Evolutionary conservation across 1,140 invertebrate species (phyloP).

Genomic region (Bombus impatiens): DNA sequence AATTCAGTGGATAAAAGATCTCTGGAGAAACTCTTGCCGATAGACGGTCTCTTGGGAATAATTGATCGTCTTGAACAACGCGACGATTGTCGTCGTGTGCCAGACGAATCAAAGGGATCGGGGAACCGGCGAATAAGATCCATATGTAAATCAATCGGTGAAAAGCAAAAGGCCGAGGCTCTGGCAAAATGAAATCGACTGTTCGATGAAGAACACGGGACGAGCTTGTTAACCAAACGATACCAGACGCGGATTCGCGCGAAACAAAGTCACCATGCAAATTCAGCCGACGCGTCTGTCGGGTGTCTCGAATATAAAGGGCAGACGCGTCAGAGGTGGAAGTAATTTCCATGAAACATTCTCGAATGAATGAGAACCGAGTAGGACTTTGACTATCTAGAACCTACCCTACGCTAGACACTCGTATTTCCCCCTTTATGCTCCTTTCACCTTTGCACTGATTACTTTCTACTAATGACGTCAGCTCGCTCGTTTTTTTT

Average conservation of each 20-base stretch:
- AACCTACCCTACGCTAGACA: slow-evolving; percentile 40
- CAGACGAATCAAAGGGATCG: background rate
- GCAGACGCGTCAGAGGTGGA: slow-evolving; percentile 59
- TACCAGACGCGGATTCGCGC: slow-evolving; percentile 45
- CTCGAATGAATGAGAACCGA: slow-evolving; percentile 62
- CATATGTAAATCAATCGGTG: slow-evolving; percentile 9
- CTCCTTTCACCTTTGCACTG: slow-evolving; percentile 37
- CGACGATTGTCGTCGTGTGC: background rate
- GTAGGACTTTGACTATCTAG: slow-evolving; percentile 52
- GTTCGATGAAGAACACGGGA: slow-evolving; percentile 23
- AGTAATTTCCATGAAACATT: slow-evolving; percentile 72
- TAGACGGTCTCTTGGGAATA: background rate
- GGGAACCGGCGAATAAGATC: background rate
- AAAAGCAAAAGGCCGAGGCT: slow-evolving; percentile 7
- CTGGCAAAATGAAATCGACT: slow-evolving; percentile 20
- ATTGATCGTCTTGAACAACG: slow-evolving; percentile 16
- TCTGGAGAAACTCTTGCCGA: background rate
- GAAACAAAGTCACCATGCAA: slow-evolving; percentile 68
- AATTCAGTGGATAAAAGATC: background rate
- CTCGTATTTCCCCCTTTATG: slow-evolving; percentile 39
- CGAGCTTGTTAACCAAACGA: slow-evolving; percentile 54
- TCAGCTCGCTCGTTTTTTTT: background rate
- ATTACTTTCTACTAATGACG: slow-evolving; percentile 11
- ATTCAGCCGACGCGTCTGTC: slow-evolving; percentile 61
- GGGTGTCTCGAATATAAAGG: slow-evolving; percentile 55